Evolutionary conservation across 2,113 vertebrate genomes (phyloP).

Genomic region (Nerophis ophidion): DNA sequence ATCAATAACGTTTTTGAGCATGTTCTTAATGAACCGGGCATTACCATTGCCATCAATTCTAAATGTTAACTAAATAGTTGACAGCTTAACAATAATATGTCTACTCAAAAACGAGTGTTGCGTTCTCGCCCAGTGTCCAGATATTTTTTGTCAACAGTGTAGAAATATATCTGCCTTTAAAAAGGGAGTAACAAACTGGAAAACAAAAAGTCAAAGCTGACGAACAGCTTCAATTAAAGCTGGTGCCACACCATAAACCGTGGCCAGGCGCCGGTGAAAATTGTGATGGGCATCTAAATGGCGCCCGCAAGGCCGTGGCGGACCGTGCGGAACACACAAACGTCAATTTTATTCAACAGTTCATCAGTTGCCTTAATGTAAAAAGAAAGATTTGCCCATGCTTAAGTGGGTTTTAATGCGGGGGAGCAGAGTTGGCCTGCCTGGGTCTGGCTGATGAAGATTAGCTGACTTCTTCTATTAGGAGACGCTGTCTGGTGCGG

Average conservation of each 20-base stretch:
- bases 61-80: too few species aligned
- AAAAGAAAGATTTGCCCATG: constrained; percentile 62
- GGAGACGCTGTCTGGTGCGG: constrained; percentile 78
- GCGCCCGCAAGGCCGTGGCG: constrained; percentile 25
- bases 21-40: too few species aligned
- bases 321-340: constrained; percentile 30
- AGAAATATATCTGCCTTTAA: background rate
- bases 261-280: constrained; percentile 36
- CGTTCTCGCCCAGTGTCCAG: too few species aligned
- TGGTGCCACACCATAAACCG: constrained; percentile 54
- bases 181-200: constrained; percentile 23
- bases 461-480: constrained; percentile 84
- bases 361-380: constrained; percentile 62
- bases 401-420: constrained; percentile 74
- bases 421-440: constrained; percentile 65
- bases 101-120: background rate
- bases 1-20: too few species aligned
- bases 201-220: constrained; percentile 38
- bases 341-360: constrained; percentile 66
- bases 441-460: constrained; percentile 80
- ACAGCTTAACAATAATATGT: background rate
- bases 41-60: too few species aligned
- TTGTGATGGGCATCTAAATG: constrained; percentile 55
- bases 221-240: constrained; percentile 52
- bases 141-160: background rate